Percentiles rank a stretch among this genome's conserved stretches.
Conservation (phyloP, 2,888 invertebrate genomes). For the Chironomus riparius region DNA sequence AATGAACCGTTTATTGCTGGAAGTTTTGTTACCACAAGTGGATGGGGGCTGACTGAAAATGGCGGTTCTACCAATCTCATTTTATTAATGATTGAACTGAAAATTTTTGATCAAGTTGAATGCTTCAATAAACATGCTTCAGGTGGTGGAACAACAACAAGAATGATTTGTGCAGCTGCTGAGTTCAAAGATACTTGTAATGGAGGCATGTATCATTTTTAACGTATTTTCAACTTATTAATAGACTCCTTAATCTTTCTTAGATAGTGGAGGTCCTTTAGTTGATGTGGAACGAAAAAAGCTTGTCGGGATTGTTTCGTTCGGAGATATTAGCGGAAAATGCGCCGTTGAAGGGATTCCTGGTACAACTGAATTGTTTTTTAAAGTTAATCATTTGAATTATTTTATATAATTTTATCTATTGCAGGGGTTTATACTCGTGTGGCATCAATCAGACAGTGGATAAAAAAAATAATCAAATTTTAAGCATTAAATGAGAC, state of each 20-base stretch:
- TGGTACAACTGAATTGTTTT: not conserved
- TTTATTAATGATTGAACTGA: not conserved
- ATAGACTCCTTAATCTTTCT: too few relatives aligned
- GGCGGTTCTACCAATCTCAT: not conserved
- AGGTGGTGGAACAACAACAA: not conserved
- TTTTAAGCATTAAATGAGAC: too few relatives aligned
- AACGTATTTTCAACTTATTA: not conserved
- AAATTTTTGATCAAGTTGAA: not conserved
- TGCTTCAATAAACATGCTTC: constrained; percentile 5
- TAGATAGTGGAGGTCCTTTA: constrained; percentile 7
- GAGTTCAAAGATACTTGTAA: not conserved
- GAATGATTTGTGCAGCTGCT: constrained; percentile 25
- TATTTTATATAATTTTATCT: not conserved
- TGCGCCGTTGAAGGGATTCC: constrained; percentile 23
- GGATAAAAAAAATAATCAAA: not conserved
- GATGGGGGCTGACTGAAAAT: constrained; percentile 23
- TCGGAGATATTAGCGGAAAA: not conserved
- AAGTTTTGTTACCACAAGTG: constrained; percentile 2
- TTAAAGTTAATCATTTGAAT: too few relatives aligned
- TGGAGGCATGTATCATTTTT: not conserved
- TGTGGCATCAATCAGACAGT: not conserved
- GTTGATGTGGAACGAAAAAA: not conserved
- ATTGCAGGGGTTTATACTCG: constrained; percentile 17
- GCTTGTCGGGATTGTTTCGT: constrained; percentile 24
- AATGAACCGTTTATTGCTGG: not conserved